Evolutionary conservation across 2,888 invertebrate genomes (phyloP).

Genomic region (Hyles lineata): DNA sequence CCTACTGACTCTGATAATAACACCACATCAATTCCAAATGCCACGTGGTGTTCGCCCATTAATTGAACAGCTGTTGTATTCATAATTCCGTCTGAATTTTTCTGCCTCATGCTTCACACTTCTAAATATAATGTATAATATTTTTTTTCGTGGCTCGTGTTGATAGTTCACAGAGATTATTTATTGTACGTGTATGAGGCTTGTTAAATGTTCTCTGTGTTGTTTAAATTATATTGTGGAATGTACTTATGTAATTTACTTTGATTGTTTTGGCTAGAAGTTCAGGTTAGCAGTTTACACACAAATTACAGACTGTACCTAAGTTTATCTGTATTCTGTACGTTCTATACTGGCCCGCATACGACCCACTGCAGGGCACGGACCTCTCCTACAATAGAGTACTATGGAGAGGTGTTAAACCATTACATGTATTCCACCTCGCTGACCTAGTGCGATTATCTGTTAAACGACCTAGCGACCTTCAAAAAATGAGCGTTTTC

Average conservation of each 20-base stretch:
- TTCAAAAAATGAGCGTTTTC: too few species aligned
- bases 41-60: slow-evolving; percentile 12
- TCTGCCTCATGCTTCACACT: slow-evolving; percentile 9
- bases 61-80: slow-evolving; percentile 27
- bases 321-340: too few species aligned
- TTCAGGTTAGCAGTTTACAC: not conserved
- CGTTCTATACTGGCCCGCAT: too few species aligned
- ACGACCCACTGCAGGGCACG: too few species aligned
- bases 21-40: slow-evolving; percentile 14
- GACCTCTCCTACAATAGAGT: too few species aligned
- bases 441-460: too few species aligned
- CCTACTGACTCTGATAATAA: slow-evolving; percentile 18
- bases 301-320: not conserved
- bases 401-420: too few species aligned
- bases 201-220: not conserved
- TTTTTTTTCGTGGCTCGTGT: slow-evolving; percentile 1
- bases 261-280: not conserved
- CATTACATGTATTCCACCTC: too few species aligned
- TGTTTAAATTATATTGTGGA: not conserved
- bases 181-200: not conserved
- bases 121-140: slow-evolving; percentile 22
- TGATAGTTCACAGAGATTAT: slow-evolving; percentile 7
- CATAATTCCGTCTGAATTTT: slow-evolving; percentile 26
- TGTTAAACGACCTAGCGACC: too few species aligned
- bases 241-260: not conserved